Evolutionary conservation across 1,140 invertebrate species (phyloP).

Genomic region (Drosophila miranda): DNA sequence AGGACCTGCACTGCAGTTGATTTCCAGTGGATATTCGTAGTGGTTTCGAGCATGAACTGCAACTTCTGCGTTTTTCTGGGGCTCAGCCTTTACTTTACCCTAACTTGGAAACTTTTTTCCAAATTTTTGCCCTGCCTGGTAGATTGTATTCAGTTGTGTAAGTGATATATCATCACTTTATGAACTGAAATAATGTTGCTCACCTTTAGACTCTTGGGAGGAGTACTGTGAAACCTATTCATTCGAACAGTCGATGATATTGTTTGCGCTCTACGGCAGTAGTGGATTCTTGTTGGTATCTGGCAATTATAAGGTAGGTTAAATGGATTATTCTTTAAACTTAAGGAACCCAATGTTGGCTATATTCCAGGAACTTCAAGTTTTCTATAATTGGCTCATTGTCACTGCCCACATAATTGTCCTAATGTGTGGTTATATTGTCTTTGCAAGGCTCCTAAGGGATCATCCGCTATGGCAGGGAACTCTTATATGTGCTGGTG

Average conservation of each 20-base stretch:
- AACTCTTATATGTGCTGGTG: background rate
- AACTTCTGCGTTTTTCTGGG: background rate
- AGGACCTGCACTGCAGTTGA: too few species aligned
- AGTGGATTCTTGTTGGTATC: slow-evolving; percentile 14
- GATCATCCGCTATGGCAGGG: background rate
- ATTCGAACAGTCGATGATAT: background rate
- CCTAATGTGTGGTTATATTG: background rate
- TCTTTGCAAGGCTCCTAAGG: background rate
- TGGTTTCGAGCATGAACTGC: background rate
- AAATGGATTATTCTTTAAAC: too few species aligned
- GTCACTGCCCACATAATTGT: slow-evolving; percentile 11
- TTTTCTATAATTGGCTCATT: slow-evolving; percentile 13
- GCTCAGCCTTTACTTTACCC: background rate
- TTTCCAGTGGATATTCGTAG: background rate
- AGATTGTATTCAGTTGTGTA: slow-evolving; percentile 6
- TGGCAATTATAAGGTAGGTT: slow-evolving; percentile 7
- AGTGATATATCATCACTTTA: background rate
- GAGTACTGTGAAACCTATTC: background rate
- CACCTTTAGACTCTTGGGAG: background rate
- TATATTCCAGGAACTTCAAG: background rate
- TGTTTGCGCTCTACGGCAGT: background rate
- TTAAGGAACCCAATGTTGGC: too few species aligned
- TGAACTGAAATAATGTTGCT: background rate
- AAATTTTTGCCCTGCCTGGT: background rate
- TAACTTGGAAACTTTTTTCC: background rate